A percentile compares a stretch with the other conserved stretches of the same genome.
Conservation (phyloP, 2,888 invertebrate species). For the Tiliacea citrago region DNA sequence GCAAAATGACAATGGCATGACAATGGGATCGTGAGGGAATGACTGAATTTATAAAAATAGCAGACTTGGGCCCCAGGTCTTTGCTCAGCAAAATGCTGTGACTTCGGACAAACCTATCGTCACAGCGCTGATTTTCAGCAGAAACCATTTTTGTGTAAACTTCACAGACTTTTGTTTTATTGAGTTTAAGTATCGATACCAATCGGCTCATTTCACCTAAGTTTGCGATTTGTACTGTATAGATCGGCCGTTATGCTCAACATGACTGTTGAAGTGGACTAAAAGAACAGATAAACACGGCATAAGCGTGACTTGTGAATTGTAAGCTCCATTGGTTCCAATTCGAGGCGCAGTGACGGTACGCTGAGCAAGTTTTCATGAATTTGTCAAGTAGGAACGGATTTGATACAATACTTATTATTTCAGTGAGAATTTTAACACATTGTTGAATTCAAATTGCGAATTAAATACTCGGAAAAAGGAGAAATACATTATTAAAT, state of each 20-base stretch:
- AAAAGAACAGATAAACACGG: constrained; percentile 24
- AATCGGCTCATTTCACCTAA: no score
- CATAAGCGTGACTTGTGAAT: constrained; percentile 41
- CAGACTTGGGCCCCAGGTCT: no score
- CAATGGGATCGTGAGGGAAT: no score
- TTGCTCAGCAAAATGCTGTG: no score
- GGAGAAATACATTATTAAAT: not conserved
- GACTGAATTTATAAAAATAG: no score
- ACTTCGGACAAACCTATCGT: no score
- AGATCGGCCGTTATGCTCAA: not conserved
- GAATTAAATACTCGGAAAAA: not conserved
- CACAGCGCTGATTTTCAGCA: no score
- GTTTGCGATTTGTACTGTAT: no score
- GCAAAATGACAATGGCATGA: no score
- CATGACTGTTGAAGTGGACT: not conserved
- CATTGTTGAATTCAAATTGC: not conserved
- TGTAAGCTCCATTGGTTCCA: constrained; percentile 45
- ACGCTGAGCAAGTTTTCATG: constrained; percentile 53
- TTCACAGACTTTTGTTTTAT: no score
- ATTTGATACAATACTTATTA: constrained; percentile 36
- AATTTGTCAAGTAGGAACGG: constrained; percentile 16
- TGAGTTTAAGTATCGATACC: no score
- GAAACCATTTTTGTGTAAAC: no score
- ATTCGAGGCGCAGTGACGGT: constrained; percentile 20
- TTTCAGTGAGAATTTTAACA: not conserved